Conservation (phyloP, 2,113 vertebrate species). For the Clarias macrocephalus region DNA sequence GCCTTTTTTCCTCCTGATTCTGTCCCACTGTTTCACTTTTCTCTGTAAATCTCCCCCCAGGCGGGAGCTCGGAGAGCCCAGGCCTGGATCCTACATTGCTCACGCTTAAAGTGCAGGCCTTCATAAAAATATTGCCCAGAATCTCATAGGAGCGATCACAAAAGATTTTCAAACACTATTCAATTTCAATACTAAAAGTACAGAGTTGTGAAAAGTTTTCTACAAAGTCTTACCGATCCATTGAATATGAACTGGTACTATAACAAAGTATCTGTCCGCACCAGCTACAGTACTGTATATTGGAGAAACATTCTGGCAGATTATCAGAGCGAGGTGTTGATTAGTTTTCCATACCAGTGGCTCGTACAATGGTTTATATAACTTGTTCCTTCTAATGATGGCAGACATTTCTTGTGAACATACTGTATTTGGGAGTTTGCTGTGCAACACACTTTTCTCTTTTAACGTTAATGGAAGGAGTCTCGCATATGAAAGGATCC, state of each 20-base stretch:
- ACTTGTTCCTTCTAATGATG: background rate
- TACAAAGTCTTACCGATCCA: background rate
- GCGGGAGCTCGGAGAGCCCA: conserved; percentile 29
- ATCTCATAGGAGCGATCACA: conserved; percentile 11
- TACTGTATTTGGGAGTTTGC: background rate
- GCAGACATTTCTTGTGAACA: background rate
- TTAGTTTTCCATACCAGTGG: background rate
- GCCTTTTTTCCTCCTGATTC: conserved; percentile 61
- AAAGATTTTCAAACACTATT: background rate
- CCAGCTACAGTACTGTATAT: background rate
- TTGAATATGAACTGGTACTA: background rate
- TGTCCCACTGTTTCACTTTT: conserved; percentile 56
- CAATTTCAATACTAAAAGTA: background rate
- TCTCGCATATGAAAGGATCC: background rate
- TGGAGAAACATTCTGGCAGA: conserved; percentile 2
- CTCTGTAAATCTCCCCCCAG: conserved; percentile 61
- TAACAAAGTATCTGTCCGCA: background rate
- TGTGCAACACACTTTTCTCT: no score
- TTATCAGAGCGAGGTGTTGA: background rate
- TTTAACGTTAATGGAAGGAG: background rate
- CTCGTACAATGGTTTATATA: background rate
- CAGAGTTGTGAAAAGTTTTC: background rate
- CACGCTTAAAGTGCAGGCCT: background rate
- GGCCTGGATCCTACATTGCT: background rate
- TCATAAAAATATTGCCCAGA: conserved; percentile 30